phyloP scores from a whole-genome alignment of 2,888 invertebrate genomes.

The Aphrophora alni region DNA sequence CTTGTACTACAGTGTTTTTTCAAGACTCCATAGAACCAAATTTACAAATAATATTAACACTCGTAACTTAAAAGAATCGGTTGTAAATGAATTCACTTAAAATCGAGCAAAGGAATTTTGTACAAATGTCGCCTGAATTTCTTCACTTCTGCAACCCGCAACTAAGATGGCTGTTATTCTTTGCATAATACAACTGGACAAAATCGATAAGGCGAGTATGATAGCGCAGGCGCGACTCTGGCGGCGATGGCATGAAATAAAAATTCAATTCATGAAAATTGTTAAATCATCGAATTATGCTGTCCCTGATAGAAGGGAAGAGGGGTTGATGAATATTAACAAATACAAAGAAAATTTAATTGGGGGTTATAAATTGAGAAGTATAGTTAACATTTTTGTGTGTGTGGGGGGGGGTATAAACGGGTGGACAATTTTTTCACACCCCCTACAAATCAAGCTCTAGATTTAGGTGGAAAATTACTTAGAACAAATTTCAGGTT shows the following conservation, averaged over 20 bases:
- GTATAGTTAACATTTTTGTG: no score
- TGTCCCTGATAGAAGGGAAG: no score
- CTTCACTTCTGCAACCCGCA: conserved; percentile 39
- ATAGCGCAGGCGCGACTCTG: neutral
- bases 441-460: no score
- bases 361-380: no score
- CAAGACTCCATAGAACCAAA: neutral
- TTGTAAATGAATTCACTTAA: neutral
- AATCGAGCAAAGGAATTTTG: neutral
- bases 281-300: neutral
- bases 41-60: neutral
- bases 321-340: no score
- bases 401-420: no score
- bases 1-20: neutral
- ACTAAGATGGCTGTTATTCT: conserved; percentile 28
- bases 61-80: neutral
- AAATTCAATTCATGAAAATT: conserved; percentile 2
- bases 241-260: neutral
- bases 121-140: conserved; percentile 31
- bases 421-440: no score
- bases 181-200: conserved; percentile 21
- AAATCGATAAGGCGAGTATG: conserved; percentile 22
- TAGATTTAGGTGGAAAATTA: no score
- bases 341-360: no score
- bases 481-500: no score